phyloP scores from a whole-genome alignment of 2,888 invertebrate genomes.

The Papilio elwesi region DNA sequence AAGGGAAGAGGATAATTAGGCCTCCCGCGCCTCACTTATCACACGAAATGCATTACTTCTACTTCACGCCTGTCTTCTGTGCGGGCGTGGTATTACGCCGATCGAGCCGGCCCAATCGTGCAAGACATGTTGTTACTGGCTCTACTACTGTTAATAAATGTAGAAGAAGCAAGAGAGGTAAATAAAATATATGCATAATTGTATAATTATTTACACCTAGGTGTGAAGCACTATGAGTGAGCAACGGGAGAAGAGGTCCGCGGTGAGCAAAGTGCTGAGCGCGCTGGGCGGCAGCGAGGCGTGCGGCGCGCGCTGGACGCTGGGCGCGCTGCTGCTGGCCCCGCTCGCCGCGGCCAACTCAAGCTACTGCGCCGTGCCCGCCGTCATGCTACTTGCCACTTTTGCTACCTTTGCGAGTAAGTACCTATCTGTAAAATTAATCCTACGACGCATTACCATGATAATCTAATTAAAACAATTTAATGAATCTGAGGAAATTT shows the following conservation, averaged over 20 bases:
- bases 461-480: too few relatives aligned
- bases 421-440: slow-evolving; percentile 41
- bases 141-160: too few relatives aligned
- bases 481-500: too few relatives aligned
- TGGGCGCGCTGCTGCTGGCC: slow-evolving; percentile 83
- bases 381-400: slow-evolving; percentile 79
- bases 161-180: too few relatives aligned
- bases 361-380: slow-evolving; percentile 83
- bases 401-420: slow-evolving; percentile 83
- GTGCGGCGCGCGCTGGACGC: slow-evolving; percentile 82
- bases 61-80: too few relatives aligned
- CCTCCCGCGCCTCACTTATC: too few relatives aligned
- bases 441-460: too few relatives aligned
- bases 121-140: too few relatives aligned
- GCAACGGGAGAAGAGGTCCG: slow-evolving; percentile 54
- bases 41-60: too few relatives aligned
- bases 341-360: slow-evolving; percentile 85
- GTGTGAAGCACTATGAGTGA: slow-evolving; percentile 57
- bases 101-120: too few relatives aligned
- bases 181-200: neutral
- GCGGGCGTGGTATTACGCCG: too few relatives aligned
- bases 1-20: too few relatives aligned
- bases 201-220: slow-evolving; percentile 23
- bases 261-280: slow-evolving; percentile 62
- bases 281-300: slow-evolving; percentile 65